phyloP scores from a whole-genome alignment of 2,113 vertebrate species.

The Thunnus maccoyii region DNA sequence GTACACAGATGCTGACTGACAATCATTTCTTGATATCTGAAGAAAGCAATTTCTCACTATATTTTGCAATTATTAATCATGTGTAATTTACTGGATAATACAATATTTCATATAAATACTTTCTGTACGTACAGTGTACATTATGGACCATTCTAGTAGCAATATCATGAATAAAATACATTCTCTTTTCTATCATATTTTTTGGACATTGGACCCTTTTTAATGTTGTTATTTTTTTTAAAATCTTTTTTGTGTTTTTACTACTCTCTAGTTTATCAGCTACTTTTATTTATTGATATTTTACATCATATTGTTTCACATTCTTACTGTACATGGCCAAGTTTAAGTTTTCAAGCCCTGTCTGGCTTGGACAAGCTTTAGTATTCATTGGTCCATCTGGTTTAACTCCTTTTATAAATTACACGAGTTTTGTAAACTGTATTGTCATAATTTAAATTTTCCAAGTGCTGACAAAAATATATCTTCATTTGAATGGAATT shows the following conservation, averaged over 20 bases:
- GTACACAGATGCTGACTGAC: neutral
- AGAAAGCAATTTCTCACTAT: neutral
- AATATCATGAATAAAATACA: constrained; percentile 11
- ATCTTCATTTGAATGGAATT: neutral
- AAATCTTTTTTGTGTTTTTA: neutral
- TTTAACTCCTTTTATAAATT: neutral
- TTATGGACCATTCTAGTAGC: neutral
- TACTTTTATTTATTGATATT: neutral
- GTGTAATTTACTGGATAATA: neutral
- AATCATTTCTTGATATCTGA: neutral
- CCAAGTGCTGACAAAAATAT: neutral
- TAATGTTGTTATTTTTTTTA: neutral
- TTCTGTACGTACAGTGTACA: neutral
- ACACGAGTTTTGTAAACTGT: neutral
- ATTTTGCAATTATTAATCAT: too few relatives aligned
- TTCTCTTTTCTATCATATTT: neutral
- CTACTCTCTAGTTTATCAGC: neutral
- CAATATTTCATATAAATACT: constrained; percentile 1
- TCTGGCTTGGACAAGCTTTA: neutral
- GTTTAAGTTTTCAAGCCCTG: neutral
- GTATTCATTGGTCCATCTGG: neutral
- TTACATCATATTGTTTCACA: neutral
- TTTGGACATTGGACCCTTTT: too few relatives aligned
- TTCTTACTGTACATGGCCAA: neutral
- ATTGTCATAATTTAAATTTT: neutral